Percentiles rank a stretch among this genome's conserved stretches.
Evolutionary conservation across 2,888 invertebrate species (phyloP).

Genomic region (Lasioglossum villosulum): DNA sequence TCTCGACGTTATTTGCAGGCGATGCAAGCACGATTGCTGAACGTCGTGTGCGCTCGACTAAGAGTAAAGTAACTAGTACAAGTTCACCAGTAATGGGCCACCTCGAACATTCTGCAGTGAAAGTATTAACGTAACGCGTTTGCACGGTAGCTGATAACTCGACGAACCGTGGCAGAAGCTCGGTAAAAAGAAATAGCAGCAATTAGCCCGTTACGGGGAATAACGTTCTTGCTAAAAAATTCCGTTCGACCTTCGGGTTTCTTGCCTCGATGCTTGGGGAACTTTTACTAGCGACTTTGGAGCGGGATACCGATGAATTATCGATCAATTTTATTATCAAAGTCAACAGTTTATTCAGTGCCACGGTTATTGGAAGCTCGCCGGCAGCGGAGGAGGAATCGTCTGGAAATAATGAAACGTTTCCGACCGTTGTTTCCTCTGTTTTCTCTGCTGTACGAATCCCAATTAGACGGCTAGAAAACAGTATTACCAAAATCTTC

Average conservation of each 20-base stretch:
- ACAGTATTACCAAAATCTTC: background rate
- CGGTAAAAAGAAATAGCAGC: slow-evolving; percentile 16
- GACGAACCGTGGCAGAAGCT: background rate
- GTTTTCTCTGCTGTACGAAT: background rate
- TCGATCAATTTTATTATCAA: background rate
- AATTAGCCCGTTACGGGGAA: slow-evolving; percentile 20
- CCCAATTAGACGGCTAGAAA: background rate
- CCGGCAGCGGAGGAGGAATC: background rate
- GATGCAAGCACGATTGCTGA: background rate
- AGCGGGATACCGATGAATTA: too few species aligned
- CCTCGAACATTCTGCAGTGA: background rate
- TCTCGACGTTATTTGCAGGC: background rate
- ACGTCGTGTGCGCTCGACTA: background rate
- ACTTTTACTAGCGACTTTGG: background rate
- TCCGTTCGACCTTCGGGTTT: background rate
- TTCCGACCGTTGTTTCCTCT: background rate
- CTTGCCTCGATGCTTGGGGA: background rate
- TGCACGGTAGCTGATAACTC: slow-evolving; percentile 13
- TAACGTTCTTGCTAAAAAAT: background rate
- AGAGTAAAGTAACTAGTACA: background rate
- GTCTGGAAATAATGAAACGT: background rate
- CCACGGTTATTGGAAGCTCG: background rate
- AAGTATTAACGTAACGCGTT: slow-evolving; percentile 14
- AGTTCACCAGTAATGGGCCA: background rate
- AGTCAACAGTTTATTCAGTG: slow-evolving; percentile 1